Evolutionary conservation across 2,888 invertebrate genomes (phyloP).

Genomic region (Lasioglossum leucozonium): DNA sequence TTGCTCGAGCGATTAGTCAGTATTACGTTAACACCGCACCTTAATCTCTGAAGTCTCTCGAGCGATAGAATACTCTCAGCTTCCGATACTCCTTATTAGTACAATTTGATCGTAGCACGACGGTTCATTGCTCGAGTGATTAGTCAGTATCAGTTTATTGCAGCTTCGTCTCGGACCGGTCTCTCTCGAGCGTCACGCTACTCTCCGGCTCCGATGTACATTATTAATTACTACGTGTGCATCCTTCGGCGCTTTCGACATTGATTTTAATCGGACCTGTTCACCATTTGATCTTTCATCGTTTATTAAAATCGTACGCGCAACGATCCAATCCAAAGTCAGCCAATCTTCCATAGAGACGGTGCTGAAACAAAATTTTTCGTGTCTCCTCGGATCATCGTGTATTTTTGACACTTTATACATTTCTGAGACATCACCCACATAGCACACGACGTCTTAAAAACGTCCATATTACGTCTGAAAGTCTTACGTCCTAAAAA

Average conservation of each 20-base stretch:
- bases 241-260: too few relatives aligned
- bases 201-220: not conserved
- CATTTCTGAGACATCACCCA: not conserved
- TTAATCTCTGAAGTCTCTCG: conserved; percentile 46
- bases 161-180: not conserved
- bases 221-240: not conserved
- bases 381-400: too few relatives aligned
- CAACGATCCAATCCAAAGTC: too few relatives aligned
- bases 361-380: too few relatives aligned
- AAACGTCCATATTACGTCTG: too few relatives aligned
- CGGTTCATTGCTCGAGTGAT: not conserved
- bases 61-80: conserved; percentile 49
- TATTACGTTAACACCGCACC: conserved; percentile 26
- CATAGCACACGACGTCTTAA: too few relatives aligned
- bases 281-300: not conserved
- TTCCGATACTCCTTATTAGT: conserved; percentile 28
- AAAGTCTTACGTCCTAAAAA: too few relatives aligned
- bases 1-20: conserved; percentile 36
- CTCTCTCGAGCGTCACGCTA: not conserved
- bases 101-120: conserved; percentile 39
- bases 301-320: too few relatives aligned
- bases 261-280: not conserved
- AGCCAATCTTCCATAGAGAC: not conserved
- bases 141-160: not conserved
- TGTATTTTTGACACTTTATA: not conserved